Evolutionary conservation across 2,797 vertebrate genomes (phyloP).

Genomic region (Brachyrhaphis roseni): DNA sequence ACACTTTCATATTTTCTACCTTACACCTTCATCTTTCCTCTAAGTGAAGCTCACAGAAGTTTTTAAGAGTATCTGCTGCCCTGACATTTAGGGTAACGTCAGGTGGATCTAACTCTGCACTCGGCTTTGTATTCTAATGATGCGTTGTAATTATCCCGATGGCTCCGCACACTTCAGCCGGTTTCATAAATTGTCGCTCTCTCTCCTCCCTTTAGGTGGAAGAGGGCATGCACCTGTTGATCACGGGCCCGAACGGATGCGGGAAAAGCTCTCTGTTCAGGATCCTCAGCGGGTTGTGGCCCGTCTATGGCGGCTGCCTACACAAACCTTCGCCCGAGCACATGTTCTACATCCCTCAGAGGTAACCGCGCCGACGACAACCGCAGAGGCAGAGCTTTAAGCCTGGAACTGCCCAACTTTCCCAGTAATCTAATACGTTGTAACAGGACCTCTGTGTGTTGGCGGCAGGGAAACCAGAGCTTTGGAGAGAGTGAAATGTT

Average conservation of each 20-base stretch:
- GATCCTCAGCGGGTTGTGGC: slow-evolving; percentile 95
- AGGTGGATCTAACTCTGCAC: neutral
- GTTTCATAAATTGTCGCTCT: slow-evolving; percentile 14
- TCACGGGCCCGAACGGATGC: slow-evolving; percentile 95
- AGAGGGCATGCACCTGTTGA: slow-evolving; percentile 93
- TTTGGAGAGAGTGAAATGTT: slow-evolving; percentile 72
- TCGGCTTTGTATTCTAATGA: neutral
- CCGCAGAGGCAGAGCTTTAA: slow-evolving; percentile 23
- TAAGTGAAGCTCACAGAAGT: neutral
- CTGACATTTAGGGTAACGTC: neutral
- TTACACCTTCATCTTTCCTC: neutral
- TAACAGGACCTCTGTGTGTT: slow-evolving; percentile 50
- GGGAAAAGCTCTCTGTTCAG: slow-evolving; percentile 96
- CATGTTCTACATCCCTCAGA: slow-evolving; percentile 97
- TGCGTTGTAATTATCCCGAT: neutral
- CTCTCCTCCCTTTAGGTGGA: slow-evolving; percentile 80
- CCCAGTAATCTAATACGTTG: slow-evolving; percentile 52
- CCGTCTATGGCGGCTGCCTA: slow-evolving; percentile 91
- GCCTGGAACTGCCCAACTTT: neutral
- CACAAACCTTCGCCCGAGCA: slow-evolving; percentile 91
- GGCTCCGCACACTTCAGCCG: neutral
- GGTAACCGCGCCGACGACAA: slow-evolving; percentile 68
- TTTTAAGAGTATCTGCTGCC: neutral
- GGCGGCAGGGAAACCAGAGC: slow-evolving; percentile 64
- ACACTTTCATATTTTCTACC: neutral